Evolutionary conservation across 1,140 invertebrate genomes (phyloP), one percentile per base, ranked within the genome.

Genomic region (Aphaenogaster floridana): DNA sequence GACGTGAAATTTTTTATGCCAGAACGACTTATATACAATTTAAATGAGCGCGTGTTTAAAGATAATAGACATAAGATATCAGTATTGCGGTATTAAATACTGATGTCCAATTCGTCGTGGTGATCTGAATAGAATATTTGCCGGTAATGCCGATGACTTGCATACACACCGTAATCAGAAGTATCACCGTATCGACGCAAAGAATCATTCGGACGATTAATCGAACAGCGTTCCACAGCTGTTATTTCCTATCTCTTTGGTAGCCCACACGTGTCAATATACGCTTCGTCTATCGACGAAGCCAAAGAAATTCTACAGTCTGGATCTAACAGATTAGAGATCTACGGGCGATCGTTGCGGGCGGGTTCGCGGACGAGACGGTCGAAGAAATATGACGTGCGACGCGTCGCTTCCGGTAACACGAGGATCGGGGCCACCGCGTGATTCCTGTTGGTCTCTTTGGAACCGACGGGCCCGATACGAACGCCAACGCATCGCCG

Each of bases 341-440:
- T 8, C 59, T 13, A 50, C 28, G 13, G 45, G 5, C 36, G 48
- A 57, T 80, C 48, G 34, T 79, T 11, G n/a, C 45, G 42, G 59
- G 36, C 36, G 57, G 17, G 45, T 80, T 64, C 34, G 59, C 77
- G 34, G 34, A 61, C 61, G 48, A 68, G 59, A n/a, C 45, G 45
- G 11, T 42, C n/a, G 36, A 69, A 69, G 48, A 69, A 81, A 80
- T 66, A 69, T 69, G 48, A 81, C 21, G 64, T 80, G 48, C 34
- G 78, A 28, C 48, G 78, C 64, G 48, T 80, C 63, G 48, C 78
- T 69, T 80, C 48, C 78, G 63, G 63, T 80, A 54, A 80, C 13
- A 54, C 42, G 64, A 59, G 48, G 66, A 57, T 57, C 64, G 50
- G 13, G 34, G 50, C 36, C 50, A 17, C n/a, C 57, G 34, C 15